These are phyloP conservation scores for Mungos mungo DNA, from an alignment of 2,113 vertebrate species.

Conservation along the genomic window DNA sequence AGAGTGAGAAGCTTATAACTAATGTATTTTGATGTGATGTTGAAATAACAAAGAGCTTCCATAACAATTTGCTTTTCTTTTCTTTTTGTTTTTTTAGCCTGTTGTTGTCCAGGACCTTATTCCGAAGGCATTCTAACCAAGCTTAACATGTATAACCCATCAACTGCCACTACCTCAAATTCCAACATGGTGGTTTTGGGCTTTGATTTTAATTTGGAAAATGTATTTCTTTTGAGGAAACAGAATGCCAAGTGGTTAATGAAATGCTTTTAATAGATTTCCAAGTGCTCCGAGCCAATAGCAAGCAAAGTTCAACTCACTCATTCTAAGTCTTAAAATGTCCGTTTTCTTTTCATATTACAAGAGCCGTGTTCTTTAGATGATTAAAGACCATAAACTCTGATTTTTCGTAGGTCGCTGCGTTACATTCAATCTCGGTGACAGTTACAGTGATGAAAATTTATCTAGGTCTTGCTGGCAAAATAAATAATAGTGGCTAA, in stretches of 20 bases:
- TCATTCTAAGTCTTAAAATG: constrained; percentile 78
- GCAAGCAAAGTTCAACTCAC: constrained; percentile 79
- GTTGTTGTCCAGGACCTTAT: constrained; percentile 11
- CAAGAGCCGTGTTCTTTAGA: constrained; percentile 76
- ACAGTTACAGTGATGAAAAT: background rate
- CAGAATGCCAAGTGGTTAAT: constrained; percentile 84
- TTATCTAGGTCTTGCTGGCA: constrained; percentile 7
- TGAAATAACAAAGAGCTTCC: constrained; percentile 62
- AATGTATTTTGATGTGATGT: constrained; percentile 44
- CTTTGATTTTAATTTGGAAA: constrained; percentile 80
- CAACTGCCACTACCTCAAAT: background rate
- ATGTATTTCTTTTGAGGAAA: constrained; percentile 82
- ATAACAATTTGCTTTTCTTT: constrained; percentile 45
- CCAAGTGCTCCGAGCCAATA: constrained; percentile 80
- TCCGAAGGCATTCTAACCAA: constrained; percentile 38
- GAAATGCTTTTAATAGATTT: constrained; percentile 83
- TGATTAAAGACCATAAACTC: constrained; percentile 78
- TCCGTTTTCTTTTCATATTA: constrained; percentile 73
- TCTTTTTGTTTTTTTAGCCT: background rate
- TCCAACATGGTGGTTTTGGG: constrained; percentile 61
- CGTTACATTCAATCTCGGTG: background rate
- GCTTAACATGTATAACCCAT: background rate
- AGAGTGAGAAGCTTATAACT: constrained; percentile 37
- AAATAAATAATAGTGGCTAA: constrained; percentile 44
- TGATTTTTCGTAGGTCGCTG: constrained; percentile 53